Base-by-base conservation (phyloP, 2,113 vertebrate species). In the Oncorhynchus clarkii region DNA sequence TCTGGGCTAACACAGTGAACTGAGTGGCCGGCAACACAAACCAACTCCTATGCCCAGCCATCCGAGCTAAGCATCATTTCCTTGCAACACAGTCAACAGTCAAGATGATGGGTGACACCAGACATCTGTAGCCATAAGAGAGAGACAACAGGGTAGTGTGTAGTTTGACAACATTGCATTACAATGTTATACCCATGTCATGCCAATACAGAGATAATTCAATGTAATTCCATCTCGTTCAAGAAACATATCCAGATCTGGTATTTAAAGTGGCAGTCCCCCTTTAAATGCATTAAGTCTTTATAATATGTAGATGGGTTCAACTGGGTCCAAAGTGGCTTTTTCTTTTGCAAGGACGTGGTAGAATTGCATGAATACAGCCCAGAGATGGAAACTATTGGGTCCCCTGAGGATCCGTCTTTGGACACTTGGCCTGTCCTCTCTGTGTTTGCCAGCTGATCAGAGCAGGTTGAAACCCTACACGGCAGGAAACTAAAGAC, bases 381-480 rank as follows among this genome's bases (percentile, higher is more conserved):
- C 16, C 16, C 9, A 11, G 39, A 45, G 9, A 45, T 11, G 39
- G 39, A 45, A 45, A 45, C 2, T 3, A 45, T 18, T 54, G 51
- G 12, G 51, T 18, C 51, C 16, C 51, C n/a, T 62, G 7, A 62
- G 59, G 51, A 16, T 54, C 51, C 51, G 16, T 70, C 64, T 39
- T 77, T 34, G 67, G 86, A 85, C 81, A 84, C 85, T 85, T 79
- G 81, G 87, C 87, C 66, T 65, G 71, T 27, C 18, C 31, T 29
- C 67, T 39, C 14, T 39, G 81, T 91, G 84, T 84, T 77, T 71
- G 83, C 86, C 89, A 88, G 88, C 90, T 91, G 86, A 89, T 90
- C 78, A 81, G 85, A 83, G 82, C 87, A 82, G 77, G 80, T 86
- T 90, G 90, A 88, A 93, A 93, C 90, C 86, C 86, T 90, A 92